These are phyloP conservation scores for Yoshiicerus persimilis DNA, from an alignment of 1,140 invertebrate genomes.

Conservation along the genomic window DNA sequence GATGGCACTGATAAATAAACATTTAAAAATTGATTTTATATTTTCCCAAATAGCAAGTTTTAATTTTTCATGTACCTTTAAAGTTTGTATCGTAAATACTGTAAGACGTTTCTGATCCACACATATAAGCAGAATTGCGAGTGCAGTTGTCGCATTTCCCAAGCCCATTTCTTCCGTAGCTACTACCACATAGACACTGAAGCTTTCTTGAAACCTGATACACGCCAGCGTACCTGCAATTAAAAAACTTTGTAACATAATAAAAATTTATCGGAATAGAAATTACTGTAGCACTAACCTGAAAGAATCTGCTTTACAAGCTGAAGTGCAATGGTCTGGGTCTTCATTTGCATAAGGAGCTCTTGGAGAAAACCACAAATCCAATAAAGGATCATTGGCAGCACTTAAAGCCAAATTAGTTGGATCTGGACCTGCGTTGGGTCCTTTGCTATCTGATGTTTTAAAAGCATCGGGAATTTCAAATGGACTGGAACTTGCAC, in stretches of 20 bases:
- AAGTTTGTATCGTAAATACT: conserved; percentile 59
- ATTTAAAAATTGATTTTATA: neutral
- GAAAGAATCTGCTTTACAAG: conserved; percentile 32
- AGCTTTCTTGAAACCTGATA: neutral
- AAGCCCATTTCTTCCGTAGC: conserved; percentile 52
- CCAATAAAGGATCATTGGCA: conserved; percentile 6
- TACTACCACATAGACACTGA: conserved; percentile 56
- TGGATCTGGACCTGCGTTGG: neutral
- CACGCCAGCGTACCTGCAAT: conserved; percentile 43
- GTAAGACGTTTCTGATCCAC: conserved; percentile 56
- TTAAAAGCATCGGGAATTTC: neutral
- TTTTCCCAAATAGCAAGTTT: neutral
- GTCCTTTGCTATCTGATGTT: neutral
- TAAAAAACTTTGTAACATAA: neutral
- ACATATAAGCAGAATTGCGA: conserved; percentile 51
- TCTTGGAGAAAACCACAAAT: conserved; percentile 40
- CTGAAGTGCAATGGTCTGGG: conserved; percentile 18
- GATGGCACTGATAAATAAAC: conserved; percentile 48
- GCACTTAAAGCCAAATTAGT: neutral
- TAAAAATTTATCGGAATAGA: neutral
- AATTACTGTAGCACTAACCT: neutral
- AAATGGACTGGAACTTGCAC: neutral
- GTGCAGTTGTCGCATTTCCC: conserved; percentile 55
- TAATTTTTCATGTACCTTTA: conserved; percentile 52
- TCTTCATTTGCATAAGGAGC: neutral